A percentile compares a stretch with the other conserved stretches of the same genome.
These are phyloP conservation scores for Hydrolagus affinis DNA, from an alignment of 2,113 vertebrate genomes.

Conservation along the genomic window DNA sequence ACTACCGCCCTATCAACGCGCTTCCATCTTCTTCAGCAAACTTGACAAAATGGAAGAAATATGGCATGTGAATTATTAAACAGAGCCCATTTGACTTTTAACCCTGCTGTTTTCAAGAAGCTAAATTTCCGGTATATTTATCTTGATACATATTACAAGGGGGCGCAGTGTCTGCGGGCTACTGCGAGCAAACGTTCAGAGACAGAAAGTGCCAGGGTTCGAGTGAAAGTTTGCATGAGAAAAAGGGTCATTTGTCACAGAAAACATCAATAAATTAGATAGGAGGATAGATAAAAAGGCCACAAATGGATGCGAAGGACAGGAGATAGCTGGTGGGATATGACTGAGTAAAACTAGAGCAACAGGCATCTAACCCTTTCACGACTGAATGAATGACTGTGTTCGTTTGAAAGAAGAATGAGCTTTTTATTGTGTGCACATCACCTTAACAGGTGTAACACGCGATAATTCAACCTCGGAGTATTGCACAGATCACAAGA, in stretches of 20 bases:
- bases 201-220: conserved; percentile 41
- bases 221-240: conserved; percentile 40
- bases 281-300: conserved; percentile 13
- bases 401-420: background rate
- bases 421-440: too few relatives aligned
- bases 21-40: conserved; percentile 55
- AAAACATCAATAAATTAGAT: conserved; percentile 37
- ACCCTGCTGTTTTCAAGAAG: conserved; percentile 52
- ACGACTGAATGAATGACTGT: background rate
- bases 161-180: conserved; percentile 42
- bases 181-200: conserved; percentile 41
- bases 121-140: conserved; percentile 60
- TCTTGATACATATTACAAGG: conserved; percentile 42
- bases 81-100: conserved; percentile 61
- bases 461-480: background rate
- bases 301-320: conserved; percentile 8
- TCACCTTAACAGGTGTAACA: background rate
- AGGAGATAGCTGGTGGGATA: background rate
- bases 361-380: conserved; percentile 2
- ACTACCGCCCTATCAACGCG: conserved; percentile 35
- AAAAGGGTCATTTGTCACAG: conserved; percentile 41
- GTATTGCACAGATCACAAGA: background rate
- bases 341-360: background rate
- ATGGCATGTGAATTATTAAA: conserved; percentile 65
- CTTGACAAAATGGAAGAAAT: conserved; percentile 58